Percentiles rank a stretch among this genome's conserved stretches.
Conservation (phyloP, 2,888 invertebrate species). For the Eupithecia subumbrata region DNA sequence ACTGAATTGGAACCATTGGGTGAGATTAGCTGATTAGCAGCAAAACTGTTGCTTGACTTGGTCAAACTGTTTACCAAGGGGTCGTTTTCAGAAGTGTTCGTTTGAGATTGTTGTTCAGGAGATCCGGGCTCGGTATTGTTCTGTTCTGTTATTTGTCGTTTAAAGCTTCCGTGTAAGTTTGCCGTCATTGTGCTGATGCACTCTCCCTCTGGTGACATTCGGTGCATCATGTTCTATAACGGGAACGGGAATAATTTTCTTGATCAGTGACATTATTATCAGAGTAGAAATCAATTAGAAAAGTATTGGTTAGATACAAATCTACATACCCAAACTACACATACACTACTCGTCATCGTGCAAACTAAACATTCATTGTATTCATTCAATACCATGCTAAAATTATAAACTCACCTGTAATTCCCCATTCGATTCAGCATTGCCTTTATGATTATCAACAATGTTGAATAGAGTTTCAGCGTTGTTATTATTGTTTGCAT, state of each 20-base stretch:
- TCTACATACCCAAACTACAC: slow-evolving; percentile 11
- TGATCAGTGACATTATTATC: slow-evolving; percentile 42
- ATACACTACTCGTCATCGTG: slow-evolving; percentile 44
- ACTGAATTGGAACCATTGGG: slow-evolving; percentile 81
- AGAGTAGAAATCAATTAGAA: slow-evolving; percentile 28
- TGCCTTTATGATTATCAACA: slow-evolving; percentile 65
- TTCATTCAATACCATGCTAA: slow-evolving; percentile 57
- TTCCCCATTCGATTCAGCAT: slow-evolving; percentile 70
- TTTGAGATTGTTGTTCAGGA: slow-evolving; percentile 74
- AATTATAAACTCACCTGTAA: slow-evolving; percentile 69
- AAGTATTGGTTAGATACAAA: slow-evolving; percentile 55
- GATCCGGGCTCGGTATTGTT: slow-evolving; percentile 71
- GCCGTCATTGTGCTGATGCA: slow-evolving; percentile 85
- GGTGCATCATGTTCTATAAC: slow-evolving; percentile 86
- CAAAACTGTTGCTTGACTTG: slow-evolving; percentile 71
- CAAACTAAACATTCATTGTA: slow-evolving; percentile 39
- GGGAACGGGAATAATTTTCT: slow-evolving; percentile 65
- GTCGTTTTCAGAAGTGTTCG: slow-evolving; percentile 73
- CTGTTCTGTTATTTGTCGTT: slow-evolving; percentile 82
- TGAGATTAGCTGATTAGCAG: slow-evolving; percentile 76
- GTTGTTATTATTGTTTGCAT: slow-evolving; percentile 76
- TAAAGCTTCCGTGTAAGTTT: slow-evolving; percentile 87
- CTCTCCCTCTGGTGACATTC: slow-evolving; percentile 89
- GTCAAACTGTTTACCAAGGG: slow-evolving; percentile 73
- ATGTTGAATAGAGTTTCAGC: slow-evolving; percentile 69